phyloP scores from a whole-genome alignment of 2,113 vertebrate genomes.

The Lepus americanus region DNA sequence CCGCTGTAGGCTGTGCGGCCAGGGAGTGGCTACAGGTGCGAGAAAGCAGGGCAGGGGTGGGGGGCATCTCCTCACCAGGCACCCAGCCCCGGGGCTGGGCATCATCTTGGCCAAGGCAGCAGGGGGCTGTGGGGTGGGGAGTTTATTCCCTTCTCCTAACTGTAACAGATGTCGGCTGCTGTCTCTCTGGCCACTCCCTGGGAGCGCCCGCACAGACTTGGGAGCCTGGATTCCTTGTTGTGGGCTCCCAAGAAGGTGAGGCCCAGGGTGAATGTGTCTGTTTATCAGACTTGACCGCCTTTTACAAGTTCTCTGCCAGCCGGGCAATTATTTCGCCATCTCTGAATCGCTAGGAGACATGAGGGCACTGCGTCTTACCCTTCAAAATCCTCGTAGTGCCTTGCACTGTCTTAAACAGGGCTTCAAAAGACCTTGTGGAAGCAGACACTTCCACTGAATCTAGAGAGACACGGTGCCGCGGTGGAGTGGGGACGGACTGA shows the following conservation, averaged over 20 bases:
- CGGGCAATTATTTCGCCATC: background rate
- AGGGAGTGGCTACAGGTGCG: background rate
- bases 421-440: background rate
- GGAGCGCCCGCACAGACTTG: background rate
- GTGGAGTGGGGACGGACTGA: background rate
- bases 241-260: background rate
- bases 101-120: background rate
- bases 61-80: background rate
- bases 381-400: background rate
- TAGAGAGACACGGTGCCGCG: constrained; percentile 9
- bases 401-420: background rate
- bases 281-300: background rate
- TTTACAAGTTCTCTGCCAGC: background rate
- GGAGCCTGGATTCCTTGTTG: background rate
- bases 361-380: background rate
- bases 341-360: background rate
- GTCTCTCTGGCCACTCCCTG: background rate
- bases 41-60: too few species aligned
- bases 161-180: too few species aligned
- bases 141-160: background rate
- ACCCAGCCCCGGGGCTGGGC: background rate
- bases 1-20: background rate
- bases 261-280: background rate
- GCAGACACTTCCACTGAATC: background rate
- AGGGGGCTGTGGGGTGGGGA: background rate